Conservation (phyloP, 2,113 vertebrate species). For the Diphyllodes magnificus region DNA sequence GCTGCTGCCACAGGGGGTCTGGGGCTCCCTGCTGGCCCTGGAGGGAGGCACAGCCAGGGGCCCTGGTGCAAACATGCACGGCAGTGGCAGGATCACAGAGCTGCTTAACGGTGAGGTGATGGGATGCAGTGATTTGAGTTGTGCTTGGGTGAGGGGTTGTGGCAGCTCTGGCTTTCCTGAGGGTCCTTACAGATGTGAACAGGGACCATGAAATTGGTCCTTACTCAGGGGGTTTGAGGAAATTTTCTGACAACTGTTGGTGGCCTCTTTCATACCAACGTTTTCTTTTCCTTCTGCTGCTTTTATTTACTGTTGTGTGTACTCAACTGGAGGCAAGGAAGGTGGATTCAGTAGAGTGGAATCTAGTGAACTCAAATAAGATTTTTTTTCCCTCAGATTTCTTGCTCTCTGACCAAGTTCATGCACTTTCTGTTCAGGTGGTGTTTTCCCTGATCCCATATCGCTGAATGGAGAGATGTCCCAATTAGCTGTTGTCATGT, state of each 20-base stretch:
- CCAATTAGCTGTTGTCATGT: background rate
- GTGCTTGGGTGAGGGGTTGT: too few species aligned
- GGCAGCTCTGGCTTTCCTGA: background rate
- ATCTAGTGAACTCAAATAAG: background rate
- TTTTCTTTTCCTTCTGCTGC: background rate
- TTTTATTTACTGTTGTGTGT: background rate
- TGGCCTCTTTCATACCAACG: background rate
- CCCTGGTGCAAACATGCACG: rapidly evolving
- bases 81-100: rapidly evolving
- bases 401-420: background rate
- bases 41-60: background rate
- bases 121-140: background rate
- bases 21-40: background rate
- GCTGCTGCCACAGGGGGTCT: background rate
- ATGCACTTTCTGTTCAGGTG: background rate
- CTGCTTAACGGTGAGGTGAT: background rate
- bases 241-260: background rate
- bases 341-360: rapidly evolving
- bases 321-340: background rate
- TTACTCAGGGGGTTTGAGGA: background rate
- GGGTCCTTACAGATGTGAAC: background rate
- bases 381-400: background rate
- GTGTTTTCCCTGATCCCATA: background rate
- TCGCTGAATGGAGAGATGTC: background rate
- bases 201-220: background rate